Percentiles rank a stretch among this genome's conserved stretches.
Evolutionary conservation across 1,140 invertebrate genomes (phyloP).

Genomic region (Calephelis nemesis): DNA sequence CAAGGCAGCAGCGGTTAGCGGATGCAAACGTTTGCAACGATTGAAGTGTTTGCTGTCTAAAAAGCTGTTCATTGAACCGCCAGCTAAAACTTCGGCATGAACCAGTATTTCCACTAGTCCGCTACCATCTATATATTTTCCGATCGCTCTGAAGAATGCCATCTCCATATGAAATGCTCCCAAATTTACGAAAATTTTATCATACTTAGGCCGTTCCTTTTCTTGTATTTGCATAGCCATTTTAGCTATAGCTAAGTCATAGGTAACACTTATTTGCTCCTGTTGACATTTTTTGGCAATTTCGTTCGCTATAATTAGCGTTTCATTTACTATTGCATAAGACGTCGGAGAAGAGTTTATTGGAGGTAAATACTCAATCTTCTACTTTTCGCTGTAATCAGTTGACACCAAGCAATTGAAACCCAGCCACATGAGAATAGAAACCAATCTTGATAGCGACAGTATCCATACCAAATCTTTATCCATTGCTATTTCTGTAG

Average conservation of each 20-base stretch:
- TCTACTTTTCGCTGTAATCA: background rate
- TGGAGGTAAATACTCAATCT: background rate
- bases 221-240: conserved; percentile 57
- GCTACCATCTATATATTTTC: background rate
- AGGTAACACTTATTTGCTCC: conserved; percentile 27
- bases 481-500: no score
- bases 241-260: conserved; percentile 44
- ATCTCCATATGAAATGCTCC: conserved; percentile 61
- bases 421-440: no score
- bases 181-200: conserved; percentile 62
- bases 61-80: background rate
- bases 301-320: conserved; percentile 26
- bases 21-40: background rate
- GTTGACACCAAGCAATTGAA: no score
- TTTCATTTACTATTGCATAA: conserved; percentile 23
- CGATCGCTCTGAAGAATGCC: conserved; percentile 53
- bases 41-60: background rate
- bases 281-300: conserved; percentile 20
- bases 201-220: conserved; percentile 36
- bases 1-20: no score
- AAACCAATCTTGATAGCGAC: no score
- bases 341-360: conserved; percentile 37
- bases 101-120: background rate
- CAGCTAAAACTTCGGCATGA: background rate
- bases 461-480: no score